Conservation (phyloP, 2,797 vertebrate genomes). For the Lophotriccus pileatus region DNA sequence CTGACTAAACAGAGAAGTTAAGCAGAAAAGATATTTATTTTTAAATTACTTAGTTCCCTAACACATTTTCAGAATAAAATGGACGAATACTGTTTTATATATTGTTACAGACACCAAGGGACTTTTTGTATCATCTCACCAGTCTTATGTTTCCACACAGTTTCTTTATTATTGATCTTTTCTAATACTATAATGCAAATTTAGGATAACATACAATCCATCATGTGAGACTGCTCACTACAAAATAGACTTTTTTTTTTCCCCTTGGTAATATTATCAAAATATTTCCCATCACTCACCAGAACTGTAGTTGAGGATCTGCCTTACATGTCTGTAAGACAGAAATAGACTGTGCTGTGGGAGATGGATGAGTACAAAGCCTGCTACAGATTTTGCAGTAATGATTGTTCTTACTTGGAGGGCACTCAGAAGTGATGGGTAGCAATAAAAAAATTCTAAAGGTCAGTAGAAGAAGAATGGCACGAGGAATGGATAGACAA, state of each 20-base stretch:
- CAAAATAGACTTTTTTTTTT: not conserved
- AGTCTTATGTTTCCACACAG: not conserved
- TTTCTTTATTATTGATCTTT: not conserved
- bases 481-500: rapidly evolving
- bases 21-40: no score
- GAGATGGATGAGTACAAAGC: not conserved
- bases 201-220: not conserved
- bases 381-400: not conserved
- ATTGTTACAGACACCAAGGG: not conserved
- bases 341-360: not conserved
- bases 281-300: not conserved
- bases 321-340: not conserved
- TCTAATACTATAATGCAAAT: not conserved
- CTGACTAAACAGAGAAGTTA: not conserved
- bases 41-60: not conserved
- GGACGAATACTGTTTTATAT: not conserved
- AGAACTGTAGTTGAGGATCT: not conserved
- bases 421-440: not conserved
- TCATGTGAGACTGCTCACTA: not conserved
- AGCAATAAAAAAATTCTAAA: not conserved
- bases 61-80: not conserved
- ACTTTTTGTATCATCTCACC: not conserved
- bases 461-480: not conserved
- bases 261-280: not conserved
- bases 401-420: not conserved